Base-by-base conservation (phyloP, 2,888 invertebrate genomes). In the Leucania comma region DNA sequence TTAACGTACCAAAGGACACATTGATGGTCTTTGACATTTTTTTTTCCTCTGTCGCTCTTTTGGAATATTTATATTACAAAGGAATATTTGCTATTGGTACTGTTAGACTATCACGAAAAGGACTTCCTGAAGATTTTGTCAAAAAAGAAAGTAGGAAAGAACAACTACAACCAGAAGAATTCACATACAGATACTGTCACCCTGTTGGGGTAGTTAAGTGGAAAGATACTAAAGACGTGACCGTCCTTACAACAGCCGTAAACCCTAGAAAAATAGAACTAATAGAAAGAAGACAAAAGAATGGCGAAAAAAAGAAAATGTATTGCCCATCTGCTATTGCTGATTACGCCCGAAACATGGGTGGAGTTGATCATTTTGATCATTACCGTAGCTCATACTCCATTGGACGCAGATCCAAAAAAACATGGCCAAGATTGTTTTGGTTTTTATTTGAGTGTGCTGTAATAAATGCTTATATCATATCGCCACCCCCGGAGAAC, bases 391-490 rank as follows among this genome's bases (percentile, higher is more conserved):
- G 76, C 59, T 77, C 73, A 59, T 73, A 68, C 32, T 73, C 73
- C 22, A 69, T 69, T 50, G 72, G 76, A 58, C 68, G 62, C 32
- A 77, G 69, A 69, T 69, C 73, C 65, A 72, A 76, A 76, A 72
- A 77, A 29, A 22, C 67, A n/a, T 65, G 72, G 73, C 26, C 35
- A 53, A 58, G 69, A 63, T 14, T 73, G 12, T 73, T 77, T 72
- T 72, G 59, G 69, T 70, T 70, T 66, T 72, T 75, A 56, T 75
- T 78, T 32, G 75, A 75, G 68, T 56, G 75, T 72, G 66, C 78
- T 51, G 63, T 75, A 26, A 78, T 75, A 72, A 78, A 78, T 66
- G 26, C 71, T 32, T 75, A 74, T 48, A 57, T 65, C 26, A 42
- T n/a, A n/a, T n/a, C n/a, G n/a, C n/a, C n/a, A n/a, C n/a, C n/a